A percentile compares a stretch with the other conserved stretches of the same genome.
phyloP scores from a whole-genome alignment of 2,888 invertebrate species.

The Diogma glabrata region DNA sequence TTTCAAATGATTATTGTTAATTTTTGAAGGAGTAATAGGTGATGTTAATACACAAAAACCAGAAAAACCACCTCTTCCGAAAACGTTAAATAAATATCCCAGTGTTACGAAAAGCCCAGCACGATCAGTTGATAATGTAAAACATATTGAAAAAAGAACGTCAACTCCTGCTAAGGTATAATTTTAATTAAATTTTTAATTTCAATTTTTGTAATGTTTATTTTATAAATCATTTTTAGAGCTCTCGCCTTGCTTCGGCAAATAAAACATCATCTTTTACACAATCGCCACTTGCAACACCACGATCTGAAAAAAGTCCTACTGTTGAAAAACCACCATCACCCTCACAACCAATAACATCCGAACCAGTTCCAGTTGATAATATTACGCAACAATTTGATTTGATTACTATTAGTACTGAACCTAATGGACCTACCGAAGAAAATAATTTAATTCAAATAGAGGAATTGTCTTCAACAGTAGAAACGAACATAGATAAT shows the following conservation, averaged over 20 bases:
- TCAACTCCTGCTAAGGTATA: conserved; percentile 4
- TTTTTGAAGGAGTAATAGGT: conserved; percentile 38
- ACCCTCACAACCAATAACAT: too few relatives aligned
- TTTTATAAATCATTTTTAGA: neutral
- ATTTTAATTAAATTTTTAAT: neutral
- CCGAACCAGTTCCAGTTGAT: too few relatives aligned
- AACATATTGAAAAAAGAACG: neutral
- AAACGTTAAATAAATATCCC: conserved; percentile 17
- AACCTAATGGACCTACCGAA: too few relatives aligned
- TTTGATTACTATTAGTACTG: too few relatives aligned
- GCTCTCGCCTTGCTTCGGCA: neutral
- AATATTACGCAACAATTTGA: too few relatives aligned
- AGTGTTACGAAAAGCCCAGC: conserved; percentile 4
- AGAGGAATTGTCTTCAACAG: too few relatives aligned
- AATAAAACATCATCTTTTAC: conserved; percentile 1
- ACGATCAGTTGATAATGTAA: neutral
- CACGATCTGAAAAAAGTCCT: conserved; percentile 3
- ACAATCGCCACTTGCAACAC: neutral
- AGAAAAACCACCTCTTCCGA: conserved; percentile 41
- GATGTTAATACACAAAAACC: conserved; percentile 34
- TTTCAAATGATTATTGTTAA: conserved; percentile 23
- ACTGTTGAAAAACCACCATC: too few relatives aligned
- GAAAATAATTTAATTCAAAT: too few relatives aligned
- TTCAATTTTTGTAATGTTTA: neutral
- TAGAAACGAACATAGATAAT: too few relatives aligned